These are phyloP conservation scores for Actias luna DNA, from an alignment of 2,888 invertebrate genomes.

Conservation along the genomic window DNA sequence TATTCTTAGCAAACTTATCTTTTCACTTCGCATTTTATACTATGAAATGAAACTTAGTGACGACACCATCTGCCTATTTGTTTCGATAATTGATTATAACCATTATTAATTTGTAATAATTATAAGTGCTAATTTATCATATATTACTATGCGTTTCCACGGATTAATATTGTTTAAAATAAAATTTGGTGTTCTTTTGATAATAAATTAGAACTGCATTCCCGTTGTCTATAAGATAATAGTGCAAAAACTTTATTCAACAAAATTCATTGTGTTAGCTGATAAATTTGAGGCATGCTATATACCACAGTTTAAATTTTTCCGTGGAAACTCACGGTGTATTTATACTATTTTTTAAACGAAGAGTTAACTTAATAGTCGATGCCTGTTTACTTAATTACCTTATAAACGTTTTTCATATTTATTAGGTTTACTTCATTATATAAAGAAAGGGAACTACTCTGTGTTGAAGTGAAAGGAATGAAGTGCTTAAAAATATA, in stretches of 20 bases:
- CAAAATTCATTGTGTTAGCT: background rate
- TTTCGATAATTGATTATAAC: background rate
- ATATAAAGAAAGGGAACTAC: constrained; percentile 4
- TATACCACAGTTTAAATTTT: background rate
- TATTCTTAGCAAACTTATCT: background rate
- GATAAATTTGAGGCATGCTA: background rate
- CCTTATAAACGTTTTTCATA: background rate
- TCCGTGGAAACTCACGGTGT: background rate
- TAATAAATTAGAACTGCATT: background rate
- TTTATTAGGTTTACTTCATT: background rate
- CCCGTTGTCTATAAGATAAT: background rate
- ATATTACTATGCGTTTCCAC: background rate
- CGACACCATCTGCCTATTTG: background rate
- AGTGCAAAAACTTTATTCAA: background rate
- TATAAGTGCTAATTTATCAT: background rate
- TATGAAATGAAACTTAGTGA: background rate
- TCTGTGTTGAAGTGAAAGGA: background rate
- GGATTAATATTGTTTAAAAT: background rate
- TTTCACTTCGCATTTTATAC: background rate
- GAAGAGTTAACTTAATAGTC: background rate
- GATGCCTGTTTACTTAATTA: background rate
- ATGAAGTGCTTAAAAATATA: no score
- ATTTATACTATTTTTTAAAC: background rate
- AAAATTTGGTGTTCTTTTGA: background rate
- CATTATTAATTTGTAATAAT: background rate